Evolutionary conservation across 2,797 vertebrate species (phyloP), one percentile per base, ranked within the genome.

Genomic region (Spheniscus humboldti): DNA sequence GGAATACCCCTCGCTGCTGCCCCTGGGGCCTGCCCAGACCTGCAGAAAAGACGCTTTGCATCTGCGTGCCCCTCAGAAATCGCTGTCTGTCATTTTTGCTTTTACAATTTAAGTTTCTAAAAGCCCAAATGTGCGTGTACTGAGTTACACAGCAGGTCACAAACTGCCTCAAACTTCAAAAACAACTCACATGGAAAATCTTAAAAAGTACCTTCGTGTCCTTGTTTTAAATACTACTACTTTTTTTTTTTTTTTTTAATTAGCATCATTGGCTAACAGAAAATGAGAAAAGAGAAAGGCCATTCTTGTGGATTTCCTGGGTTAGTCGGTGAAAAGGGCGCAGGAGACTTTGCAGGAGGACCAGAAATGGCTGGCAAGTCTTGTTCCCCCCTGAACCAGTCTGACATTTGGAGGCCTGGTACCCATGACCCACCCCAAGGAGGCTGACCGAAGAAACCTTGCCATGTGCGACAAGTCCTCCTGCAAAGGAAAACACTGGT

Each of bases 11-110:
- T 47, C 8, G 3, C 48, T 14, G 20, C 81, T 50, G 66, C 25
- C 35, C 55, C 50, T 23, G 15, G 10, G 14, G 18, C 9, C 57
- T 41, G n/a, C 50, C 41, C 43, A 15, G 22, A 30, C 22, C 41
- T 2, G 0, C 59, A 31, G 41, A 41, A 39, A 82, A 48, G 59
- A 67, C 1, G 1, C 30, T n/a, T 35, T 2, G 5, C 37, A 13
- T 17, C 35, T 23, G n/a, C 27, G 0, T 2, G 7, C 18, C 66
- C 41, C 39, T 57, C 60, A 31, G 37, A 47, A 50, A 14, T 11
- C 9, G 16, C 68, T 53, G 12, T 6, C 17, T 41, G 45, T 17
- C 19, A 7, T 25, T 50, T 59, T 43, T 9, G 28, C 19, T 48
- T 48, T 35, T 37, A 63, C 41, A 30, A 12, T 30, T 74, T 14